Evolutionary conservation across 2,888 invertebrate species (phyloP), one percentile per base, ranked within the genome.

Genomic region (Sinhomidia bicolor): DNA sequence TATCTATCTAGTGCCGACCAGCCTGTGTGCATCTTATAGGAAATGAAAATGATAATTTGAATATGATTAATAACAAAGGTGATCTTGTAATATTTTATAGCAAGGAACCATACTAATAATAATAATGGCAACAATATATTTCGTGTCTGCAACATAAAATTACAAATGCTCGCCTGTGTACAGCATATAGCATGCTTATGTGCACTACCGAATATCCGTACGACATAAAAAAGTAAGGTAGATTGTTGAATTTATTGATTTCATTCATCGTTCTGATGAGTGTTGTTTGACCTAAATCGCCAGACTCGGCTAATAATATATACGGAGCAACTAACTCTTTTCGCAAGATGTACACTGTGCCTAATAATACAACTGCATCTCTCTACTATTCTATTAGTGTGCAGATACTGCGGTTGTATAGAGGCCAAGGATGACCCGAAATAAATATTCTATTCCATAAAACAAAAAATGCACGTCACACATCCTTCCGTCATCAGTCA

Each of bases 371-470:
- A 47, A 47, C n/a, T 47, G 57, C 14, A 29, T 14, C n/a, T n/a
- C n/a, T n/a, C n/a, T n/a, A n/a, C n/a, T n/a, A n/a, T n/a, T n/a
- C n/a, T n/a, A n/a, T n/a, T n/a, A n/a, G n/a, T n/a, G n/a, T n/a
- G n/a, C n/a, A n/a, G n/a, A n/a, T n/a, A 44, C 20, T 41, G 41
- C 20, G 29, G 7, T 20, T 14, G 44, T 41, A 86, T 86, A 47
- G 87, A 51, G 87, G 87, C 76, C 87, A 87, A 87, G 87, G 87
- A 82, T 87, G 82, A 74, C 74, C 80, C 85, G 79, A 79, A 85
- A 79, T 68, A 36, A 79, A 79, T 51, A 79, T 57, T 36, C 23
- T 10, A 57, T 51, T 41, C 71, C 41, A 71, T 71, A 71, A 26
- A 14, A 74, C 10, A 47, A 47, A 71, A 71, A 74, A 23, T 47